These are phyloP conservation scores for Oncorhynchus nerka DNA, from an alignment of 2,113 vertebrate genomes.

Conservation along the genomic window DNA sequence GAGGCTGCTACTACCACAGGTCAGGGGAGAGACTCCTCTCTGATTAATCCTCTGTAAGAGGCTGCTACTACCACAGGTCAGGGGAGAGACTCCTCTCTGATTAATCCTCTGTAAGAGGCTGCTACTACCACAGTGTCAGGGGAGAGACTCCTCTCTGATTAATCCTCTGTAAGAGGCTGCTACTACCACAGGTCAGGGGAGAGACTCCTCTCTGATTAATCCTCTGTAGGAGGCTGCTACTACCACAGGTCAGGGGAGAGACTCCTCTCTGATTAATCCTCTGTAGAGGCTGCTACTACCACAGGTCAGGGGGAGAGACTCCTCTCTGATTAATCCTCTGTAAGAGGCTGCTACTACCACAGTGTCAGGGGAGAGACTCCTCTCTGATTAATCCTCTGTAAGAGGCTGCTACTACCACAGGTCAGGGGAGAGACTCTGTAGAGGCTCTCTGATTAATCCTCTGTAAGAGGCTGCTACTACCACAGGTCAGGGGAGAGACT, in stretches of 20 bases:
- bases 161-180: conserved; percentile 49
- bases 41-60: conserved; percentile 55
- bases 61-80: too few species aligned
- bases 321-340: conserved; percentile 59
- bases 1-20: too few species aligned
- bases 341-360: too few species aligned
- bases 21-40: conserved; percentile 61
- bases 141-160: conserved; percentile 61
- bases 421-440: conserved; percentile 57
- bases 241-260: conserved; percentile 57
- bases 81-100: conserved; percentile 61
- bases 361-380: conserved; percentile 56
- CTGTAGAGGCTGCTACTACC: too few species aligned
- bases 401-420: too few species aligned
- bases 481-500: conserved; percentile 54
- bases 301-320: conserved; percentile 54
- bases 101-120: conserved; percentile 51
- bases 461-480: too few species aligned
- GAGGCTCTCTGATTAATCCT: conserved; percentile 62
- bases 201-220: conserved; percentile 58
- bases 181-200: conserved; percentile 60
- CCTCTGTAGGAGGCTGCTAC: too few species aligned
- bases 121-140: too few species aligned
- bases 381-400: conserved; percentile 60
- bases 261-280: conserved; percentile 59